A percentile compares a stretch with the other conserved stretches of the same genome.
Evolutionary conservation across 2,888 invertebrate genomes (phyloP).

Genomic region (Cryptophagus acutangulus): DNA sequence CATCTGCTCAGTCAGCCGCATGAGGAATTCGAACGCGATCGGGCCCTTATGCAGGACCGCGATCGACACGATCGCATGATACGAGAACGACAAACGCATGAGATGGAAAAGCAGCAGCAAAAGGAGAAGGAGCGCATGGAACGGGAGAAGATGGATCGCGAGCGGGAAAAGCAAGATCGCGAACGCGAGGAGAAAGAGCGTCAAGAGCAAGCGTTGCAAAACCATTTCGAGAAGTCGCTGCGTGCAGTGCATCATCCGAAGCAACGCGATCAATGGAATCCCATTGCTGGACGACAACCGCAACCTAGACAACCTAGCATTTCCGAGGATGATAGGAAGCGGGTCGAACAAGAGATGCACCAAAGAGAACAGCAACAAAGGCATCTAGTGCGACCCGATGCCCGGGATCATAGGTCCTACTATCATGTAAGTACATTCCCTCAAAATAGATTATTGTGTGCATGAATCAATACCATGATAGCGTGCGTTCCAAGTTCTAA

Average conservation of each 20-base stretch:
- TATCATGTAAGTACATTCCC: constrained; percentile 2
- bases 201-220: constrained; percentile 69
- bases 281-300: constrained; percentile 53
- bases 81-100: constrained; percentile 66
- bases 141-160: constrained; percentile 43
- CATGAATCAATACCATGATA: no score
- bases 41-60: constrained; percentile 55
- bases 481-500: neutral
- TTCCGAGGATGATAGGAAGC: constrained; percentile 44
- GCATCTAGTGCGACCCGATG: constrained; percentile 37
- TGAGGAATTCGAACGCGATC: constrained; percentile 48
- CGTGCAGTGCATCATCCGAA: constrained; percentile 58
- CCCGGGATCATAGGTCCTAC: constrained; percentile 41
- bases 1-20: constrained; percentile 44
- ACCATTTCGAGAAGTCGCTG: constrained; percentile 87
- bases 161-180: constrained; percentile 44
- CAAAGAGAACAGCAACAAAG: constrained; percentile 43
- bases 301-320: constrained; percentile 43
- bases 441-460: neutral
- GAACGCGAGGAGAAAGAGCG: constrained; percentile 53
- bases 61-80: constrained; percentile 53
- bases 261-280: constrained; percentile 57
- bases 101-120: constrained; percentile 59
- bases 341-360: constrained; percentile 43
- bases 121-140: constrained; percentile 46